A percentile compares a stretch with the other conserved stretches of the same genome.
Conservation (phyloP, 1,140 invertebrate species). For the Cryptotermes secundus region DNA sequence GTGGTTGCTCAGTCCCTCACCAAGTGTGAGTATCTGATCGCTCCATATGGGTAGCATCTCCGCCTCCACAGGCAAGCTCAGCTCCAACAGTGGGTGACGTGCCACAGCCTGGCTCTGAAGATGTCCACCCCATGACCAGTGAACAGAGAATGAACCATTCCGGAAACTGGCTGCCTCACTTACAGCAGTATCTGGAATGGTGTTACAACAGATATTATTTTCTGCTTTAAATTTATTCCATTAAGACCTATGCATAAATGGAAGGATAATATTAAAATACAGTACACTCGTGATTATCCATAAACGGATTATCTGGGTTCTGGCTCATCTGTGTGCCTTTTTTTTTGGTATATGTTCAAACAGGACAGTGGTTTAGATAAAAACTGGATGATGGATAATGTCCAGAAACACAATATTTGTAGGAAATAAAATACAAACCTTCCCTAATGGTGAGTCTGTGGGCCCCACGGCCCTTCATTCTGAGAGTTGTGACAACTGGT, state of each 20-base stretch:
- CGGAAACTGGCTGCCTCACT: slow-evolving; percentile 71
- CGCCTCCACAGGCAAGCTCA: slow-evolving; percentile 84
- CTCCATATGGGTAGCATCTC: slow-evolving; percentile 89
- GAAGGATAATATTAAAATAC: background rate
- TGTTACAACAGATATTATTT: background rate
- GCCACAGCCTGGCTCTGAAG: slow-evolving; percentile 73
- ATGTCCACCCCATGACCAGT: slow-evolving; percentile 66
- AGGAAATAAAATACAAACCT: slow-evolving; percentile 37
- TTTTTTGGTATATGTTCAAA: too few species aligned
- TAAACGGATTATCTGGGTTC: too few species aligned
- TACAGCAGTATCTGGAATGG: slow-evolving; percentile 57
- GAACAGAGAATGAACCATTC: slow-evolving; percentile 74
- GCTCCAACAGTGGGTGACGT: slow-evolving; percentile 82
- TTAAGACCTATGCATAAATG: background rate
- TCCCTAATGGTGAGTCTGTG: slow-evolving; percentile 42
- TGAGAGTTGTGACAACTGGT: slow-evolving; percentile 37
- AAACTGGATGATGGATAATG: too few species aligned
- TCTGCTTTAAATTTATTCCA: background rate
- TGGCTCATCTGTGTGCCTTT: too few species aligned
- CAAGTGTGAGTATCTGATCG: slow-evolving; percentile 71
- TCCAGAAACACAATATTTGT: too few species aligned
- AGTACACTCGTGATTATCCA: too few species aligned
- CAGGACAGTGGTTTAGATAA: too few species aligned
- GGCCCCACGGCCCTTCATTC: slow-evolving; percentile 43
- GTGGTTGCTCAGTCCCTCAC: slow-evolving; percentile 70